A percentile compares a stretch with the other conserved stretches of the same genome.
Evolutionary conservation across 2,888 invertebrate species (phyloP).

Genomic region (Eueremaeus valkanovi): DNA sequence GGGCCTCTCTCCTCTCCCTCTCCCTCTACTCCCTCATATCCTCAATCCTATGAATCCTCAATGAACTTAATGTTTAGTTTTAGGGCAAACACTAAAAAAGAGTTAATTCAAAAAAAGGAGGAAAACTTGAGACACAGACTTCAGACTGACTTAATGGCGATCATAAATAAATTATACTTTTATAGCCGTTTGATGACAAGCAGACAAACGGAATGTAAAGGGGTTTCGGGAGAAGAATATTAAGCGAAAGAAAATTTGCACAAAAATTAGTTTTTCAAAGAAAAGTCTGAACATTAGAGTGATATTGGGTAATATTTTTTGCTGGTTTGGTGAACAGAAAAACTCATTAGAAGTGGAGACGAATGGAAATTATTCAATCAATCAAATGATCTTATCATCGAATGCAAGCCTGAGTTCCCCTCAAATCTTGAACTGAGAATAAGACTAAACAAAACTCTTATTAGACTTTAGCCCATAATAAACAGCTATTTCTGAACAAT

Average conservation of each 20-base stretch:
- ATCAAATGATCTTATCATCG: background rate
- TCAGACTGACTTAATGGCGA: background rate
- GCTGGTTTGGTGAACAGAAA: background rate
- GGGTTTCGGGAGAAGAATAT: background rate
- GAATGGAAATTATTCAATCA: background rate
- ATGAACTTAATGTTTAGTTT: background rate
- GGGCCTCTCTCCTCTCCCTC: background rate
- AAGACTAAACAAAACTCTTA: background rate
- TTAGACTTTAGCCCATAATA: background rate
- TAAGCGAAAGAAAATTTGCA: background rate
- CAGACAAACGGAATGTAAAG: background rate
- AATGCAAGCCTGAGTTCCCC: background rate
- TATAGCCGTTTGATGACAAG: background rate
- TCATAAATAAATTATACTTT: constrained; percentile 5
- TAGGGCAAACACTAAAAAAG: constrained; percentile 4
- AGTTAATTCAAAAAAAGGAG: background rate
- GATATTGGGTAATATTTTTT: background rate
- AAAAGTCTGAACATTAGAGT: background rate
- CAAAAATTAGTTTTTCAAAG: background rate
- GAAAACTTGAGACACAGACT: background rate
- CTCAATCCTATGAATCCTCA: background rate
- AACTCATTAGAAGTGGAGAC: background rate
- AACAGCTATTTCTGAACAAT: background rate
- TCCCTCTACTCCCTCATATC: background rate
- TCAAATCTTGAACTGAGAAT: no score